Conservation (phyloP, 2,797 vertebrate genomes). For the Coendou prehensilis region DNA sequence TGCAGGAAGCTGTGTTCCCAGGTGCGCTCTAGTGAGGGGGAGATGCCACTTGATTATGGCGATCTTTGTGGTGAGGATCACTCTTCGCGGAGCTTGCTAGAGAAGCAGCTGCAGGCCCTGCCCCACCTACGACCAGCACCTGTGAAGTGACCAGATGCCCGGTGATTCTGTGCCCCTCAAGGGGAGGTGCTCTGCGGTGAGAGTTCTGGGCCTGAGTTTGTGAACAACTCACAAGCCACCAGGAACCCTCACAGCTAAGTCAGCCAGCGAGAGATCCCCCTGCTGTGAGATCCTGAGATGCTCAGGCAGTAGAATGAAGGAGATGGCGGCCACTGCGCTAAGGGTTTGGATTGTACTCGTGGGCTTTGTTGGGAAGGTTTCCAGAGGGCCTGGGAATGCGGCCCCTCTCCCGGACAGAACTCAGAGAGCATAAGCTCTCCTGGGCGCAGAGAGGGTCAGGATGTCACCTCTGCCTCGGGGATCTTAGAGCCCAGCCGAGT, state of each 20-base stretch:
- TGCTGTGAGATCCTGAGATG: fast-evolving
- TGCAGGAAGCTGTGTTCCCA: neutral
- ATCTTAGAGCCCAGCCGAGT: neutral
- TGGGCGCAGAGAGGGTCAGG: neutral
- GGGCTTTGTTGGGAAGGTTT: fast-evolving
- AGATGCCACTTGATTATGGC: fast-evolving
- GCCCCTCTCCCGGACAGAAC: fast-evolving
- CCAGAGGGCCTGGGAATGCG: too few relatives aligned
- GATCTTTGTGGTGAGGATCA: too few relatives aligned
- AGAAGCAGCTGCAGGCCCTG: neutral
- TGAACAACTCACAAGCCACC: neutral
- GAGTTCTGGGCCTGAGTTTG: too few relatives aligned
- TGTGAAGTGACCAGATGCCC: neutral
- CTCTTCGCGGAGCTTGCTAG: neutral
- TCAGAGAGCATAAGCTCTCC: neutral
- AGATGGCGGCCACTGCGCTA: fast-evolving
- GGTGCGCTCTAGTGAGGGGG: fast-evolving
- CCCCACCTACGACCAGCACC: neutral
- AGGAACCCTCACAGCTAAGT: fast-evolving
- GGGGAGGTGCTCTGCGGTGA: fast-evolving
- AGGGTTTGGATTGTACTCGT: fast-evolving
- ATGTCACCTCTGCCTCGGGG: neutral
- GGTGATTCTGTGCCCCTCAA: fast-evolving
- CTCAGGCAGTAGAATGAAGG: neutral
- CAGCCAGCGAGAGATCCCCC: fast-evolving